phyloP scores from a whole-genome alignment of 1,140 invertebrate species.

The Neodiprion fabricii region DNA sequence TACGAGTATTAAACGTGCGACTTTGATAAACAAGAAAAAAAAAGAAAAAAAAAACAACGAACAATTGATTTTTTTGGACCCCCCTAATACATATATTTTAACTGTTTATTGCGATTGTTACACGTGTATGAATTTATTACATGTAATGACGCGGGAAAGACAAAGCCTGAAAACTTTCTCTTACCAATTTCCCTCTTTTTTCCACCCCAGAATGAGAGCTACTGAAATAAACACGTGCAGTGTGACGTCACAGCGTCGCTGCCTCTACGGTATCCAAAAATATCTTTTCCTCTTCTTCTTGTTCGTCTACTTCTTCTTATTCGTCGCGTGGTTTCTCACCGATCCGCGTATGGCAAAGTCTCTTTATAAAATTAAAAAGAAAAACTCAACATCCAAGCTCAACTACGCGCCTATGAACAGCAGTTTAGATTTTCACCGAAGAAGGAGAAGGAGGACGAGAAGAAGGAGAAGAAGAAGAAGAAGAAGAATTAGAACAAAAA shows the following conservation, averaged over 20 bases:
- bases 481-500: neutral
- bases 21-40: too few relatives aligned
- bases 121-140: too few relatives aligned
- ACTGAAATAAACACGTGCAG: constrained; percentile 48
- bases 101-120: too few relatives aligned
- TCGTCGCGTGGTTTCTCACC: neutral
- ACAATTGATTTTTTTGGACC: too few relatives aligned
- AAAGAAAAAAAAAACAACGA: too few relatives aligned
- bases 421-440: too few relatives aligned
- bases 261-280: constrained; percentile 37
- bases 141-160: neutral
- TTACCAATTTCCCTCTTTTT: neutral
- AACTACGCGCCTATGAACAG: too few relatives aligned
- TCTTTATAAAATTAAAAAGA: neutral
- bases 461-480: neutral
- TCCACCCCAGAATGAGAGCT: constrained; percentile 7
- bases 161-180: neutral
- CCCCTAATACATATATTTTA: neutral
- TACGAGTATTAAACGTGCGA: too few relatives aligned
- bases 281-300: constrained; percentile 25
- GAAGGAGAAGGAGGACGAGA: neutral
- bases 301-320: constrained; percentile 11
- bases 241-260: constrained; percentile 38
- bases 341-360: constrained; percentile 1
- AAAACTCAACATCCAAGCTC: too few relatives aligned